phyloP scores from a whole-genome alignment of 1,140 invertebrate species.

The Calephelis virginiensis region DNA sequence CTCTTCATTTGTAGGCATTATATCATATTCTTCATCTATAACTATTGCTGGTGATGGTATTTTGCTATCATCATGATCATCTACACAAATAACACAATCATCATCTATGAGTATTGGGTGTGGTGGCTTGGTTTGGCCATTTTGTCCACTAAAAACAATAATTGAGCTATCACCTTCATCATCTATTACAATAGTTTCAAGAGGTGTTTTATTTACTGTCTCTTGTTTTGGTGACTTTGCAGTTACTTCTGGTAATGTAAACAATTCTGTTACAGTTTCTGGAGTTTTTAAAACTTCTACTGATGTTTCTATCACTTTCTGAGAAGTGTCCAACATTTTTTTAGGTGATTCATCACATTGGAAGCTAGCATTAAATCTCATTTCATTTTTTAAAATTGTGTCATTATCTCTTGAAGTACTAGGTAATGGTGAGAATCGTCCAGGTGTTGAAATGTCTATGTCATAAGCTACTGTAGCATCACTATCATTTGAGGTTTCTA shows the following conservation, averaged over 20 bases:
- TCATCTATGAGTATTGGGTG: neutral
- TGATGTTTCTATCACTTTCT: neutral
- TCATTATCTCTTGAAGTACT: conserved; percentile 17
- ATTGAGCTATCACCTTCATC: conserved; percentile 6
- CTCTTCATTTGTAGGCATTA: neutral
- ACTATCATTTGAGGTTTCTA: conserved; percentile 3
- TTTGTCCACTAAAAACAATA: neutral
- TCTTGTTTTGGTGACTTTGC: neutral
- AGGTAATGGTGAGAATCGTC: conserved; percentile 15
- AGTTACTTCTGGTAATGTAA: neutral
- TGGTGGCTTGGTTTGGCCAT: neutral
- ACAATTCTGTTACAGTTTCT: neutral
- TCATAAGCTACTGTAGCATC: conserved; percentile 12
- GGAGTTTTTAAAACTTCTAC: neutral
- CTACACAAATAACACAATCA: neutral
- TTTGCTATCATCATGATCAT: neutral
- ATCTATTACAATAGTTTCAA: conserved; percentile 11
- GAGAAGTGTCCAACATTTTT: neutral
- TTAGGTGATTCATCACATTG: neutral
- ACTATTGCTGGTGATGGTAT: neutral
- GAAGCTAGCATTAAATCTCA: conserved; percentile 2
- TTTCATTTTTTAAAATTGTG: conserved; percentile 16
- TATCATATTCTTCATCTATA: conserved; percentile 1
- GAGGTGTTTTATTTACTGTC: neutral
- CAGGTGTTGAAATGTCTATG: neutral